These are phyloP conservation scores for Nymphalis urticae DNA, from an alignment of 2,888 invertebrate species.

Conservation along the genomic window DNA sequence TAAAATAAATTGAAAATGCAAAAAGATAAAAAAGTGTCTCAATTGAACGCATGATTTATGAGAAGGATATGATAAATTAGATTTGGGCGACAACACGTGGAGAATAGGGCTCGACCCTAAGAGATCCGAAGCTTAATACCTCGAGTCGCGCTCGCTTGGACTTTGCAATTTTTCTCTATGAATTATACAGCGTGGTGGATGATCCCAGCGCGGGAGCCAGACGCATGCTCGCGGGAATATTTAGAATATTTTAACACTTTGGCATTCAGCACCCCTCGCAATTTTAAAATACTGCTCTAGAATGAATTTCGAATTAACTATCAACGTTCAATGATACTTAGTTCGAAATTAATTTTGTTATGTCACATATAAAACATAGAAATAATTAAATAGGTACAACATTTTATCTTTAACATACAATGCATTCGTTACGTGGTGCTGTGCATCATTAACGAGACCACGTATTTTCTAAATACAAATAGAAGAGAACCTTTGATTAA, in stretches of 20 bases:
- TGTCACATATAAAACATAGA: no score
- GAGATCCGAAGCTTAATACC: constrained; percentile 15
- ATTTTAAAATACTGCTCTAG: constrained; percentile 12
- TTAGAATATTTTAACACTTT: constrained; percentile 40
- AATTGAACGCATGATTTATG: constrained; percentile 40
- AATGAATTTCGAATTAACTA: constrained; percentile 17
- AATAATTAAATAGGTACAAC: no score
- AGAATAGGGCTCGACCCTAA: constrained; percentile 20
- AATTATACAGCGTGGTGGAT: constrained; percentile 36
- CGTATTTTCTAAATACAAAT: constrained; percentile 3
- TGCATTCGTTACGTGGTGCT: neutral
- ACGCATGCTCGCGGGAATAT: constrained; percentile 31
- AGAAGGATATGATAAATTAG: constrained; percentile 38
- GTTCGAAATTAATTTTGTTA: neutral
- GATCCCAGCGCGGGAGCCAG: constrained; percentile 12
- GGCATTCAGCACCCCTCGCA: constrained; percentile 17
- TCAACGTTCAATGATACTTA: neutral
- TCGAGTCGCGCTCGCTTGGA: constrained; percentile 35
- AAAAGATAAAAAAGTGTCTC: constrained; percentile 16
- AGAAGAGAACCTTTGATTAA: constrained; percentile 17
- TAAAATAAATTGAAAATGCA: constrained; percentile 13
- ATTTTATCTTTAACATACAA: no score
- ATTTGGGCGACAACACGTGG: constrained; percentile 19
- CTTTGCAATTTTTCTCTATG: constrained; percentile 43
- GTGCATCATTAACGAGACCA: neutral